phyloP scores from a whole-genome alignment of 1,140 invertebrate species.

The Cryptotermes secundus region DNA sequence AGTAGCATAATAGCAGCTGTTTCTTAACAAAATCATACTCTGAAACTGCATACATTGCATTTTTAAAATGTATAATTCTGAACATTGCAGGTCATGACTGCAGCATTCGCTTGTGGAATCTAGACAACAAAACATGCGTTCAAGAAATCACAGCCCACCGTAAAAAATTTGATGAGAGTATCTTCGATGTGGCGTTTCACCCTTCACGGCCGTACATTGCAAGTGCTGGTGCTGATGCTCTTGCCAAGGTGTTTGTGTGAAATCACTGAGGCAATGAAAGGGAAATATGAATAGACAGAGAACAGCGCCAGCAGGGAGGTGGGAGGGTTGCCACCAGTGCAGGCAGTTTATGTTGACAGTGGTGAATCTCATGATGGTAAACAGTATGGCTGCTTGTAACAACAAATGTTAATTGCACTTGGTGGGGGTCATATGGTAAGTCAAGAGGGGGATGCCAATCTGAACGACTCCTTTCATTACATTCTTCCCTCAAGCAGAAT shows the following conservation, averaged over 20 bases:
- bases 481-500: neutral
- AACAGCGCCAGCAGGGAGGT: neutral
- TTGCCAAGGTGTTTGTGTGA: slow-evolving; percentile 96
- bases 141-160: slow-evolving; percentile 99
- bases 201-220: slow-evolving; percentile 97
- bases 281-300: neutral
- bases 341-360: neutral
- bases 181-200: slow-evolving; percentile 99
- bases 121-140: slow-evolving; percentile 98
- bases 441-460: neutral
- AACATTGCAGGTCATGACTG: slow-evolving; percentile 85
- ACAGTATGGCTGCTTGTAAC: neutral
- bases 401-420: neutral
- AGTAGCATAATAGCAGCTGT: neutral
- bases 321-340: neutral
- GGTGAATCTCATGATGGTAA: neutral
- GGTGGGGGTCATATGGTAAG: neutral
- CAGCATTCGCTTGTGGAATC: slow-evolving; percentile 98
- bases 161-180: slow-evolving; percentile 99
- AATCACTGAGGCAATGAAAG: slow-evolving; percentile 28
- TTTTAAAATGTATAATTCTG: too few relatives aligned
- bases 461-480: neutral
- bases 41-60: too few relatives aligned
- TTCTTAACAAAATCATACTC: too few relatives aligned
- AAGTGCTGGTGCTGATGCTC: slow-evolving; percentile 95